Evolutionary conservation across 2,113 vertebrate genomes (phyloP), one percentile per base, ranked within the genome.

Genomic region (Amphiprion percula): DNA sequence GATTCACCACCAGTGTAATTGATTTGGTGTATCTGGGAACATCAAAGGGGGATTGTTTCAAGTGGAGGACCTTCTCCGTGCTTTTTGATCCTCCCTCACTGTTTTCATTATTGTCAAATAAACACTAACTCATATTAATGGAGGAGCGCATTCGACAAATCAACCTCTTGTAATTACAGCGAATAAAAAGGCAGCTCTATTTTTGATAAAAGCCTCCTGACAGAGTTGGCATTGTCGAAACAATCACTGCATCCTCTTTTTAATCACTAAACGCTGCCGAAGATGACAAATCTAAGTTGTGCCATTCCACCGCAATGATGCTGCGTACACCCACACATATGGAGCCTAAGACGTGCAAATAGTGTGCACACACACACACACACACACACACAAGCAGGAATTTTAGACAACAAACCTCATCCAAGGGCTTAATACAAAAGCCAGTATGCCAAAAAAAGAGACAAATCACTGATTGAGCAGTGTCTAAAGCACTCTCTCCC

Each of bases 81-180:
- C 80, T 64, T 79, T 89, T 90, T 88, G 81, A 90, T 87, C 81
- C 78, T 76, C 69, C 26, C 15, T 68, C 46, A 3, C 66, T 54
- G 67, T 82, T 84, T 84, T 88, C 63, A 73, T 87, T 84, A 73
- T 86, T 79, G 77, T 86, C 65, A 82, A 82, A 78, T 62, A 79
- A 80, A 69, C 69, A 52, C 58, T 46, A 86, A 78, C 58, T 28
- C 69, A 15, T 68, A 72, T 80, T 88, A 79, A 83, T 83, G 68
- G 64, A 69, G 68, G 65, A 81, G 68, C 3, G 49, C 65, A 73
- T 74, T 74, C 69, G 81, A 84, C 39, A 76, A 86, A 86, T 52
- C 67, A 82, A 62, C 63, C 67, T 74, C 63, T 68, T 63, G 66
- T 77, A 87, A 85, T 88, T 80, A 85, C 52, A 58, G 73, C 37